A percentile compares a stretch with the other conserved stretches of the same genome.
Evolutionary conservation across 2,797 vertebrate species (phyloP).

Genomic region (Anableps anableps): DNA sequence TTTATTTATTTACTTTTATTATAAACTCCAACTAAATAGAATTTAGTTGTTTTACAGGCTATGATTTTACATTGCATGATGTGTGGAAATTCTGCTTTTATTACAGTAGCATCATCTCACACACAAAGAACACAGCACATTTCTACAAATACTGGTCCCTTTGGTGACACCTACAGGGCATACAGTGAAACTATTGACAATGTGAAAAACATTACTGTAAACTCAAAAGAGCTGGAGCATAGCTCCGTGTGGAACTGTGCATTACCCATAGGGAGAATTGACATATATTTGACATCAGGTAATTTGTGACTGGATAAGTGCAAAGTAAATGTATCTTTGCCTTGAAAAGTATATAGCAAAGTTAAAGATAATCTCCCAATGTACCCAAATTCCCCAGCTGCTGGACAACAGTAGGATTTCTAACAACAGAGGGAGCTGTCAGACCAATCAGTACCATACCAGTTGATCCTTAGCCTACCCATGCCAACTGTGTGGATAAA

Average conservation of each 20-base stretch:
- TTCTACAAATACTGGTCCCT: neutral
- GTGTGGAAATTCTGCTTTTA: neutral
- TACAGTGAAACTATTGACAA: neutral
- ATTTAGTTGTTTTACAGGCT: neutral
- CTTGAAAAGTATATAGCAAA: neutral
- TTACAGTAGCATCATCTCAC: neutral
- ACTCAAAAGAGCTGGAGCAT: neutral
- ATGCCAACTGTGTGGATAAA: neutral
- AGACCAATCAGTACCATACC: too few species aligned
- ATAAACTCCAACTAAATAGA: neutral
- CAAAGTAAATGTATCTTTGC: neutral
- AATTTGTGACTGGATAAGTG: neutral
- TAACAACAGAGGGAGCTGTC: neutral
- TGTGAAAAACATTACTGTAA: neutral
- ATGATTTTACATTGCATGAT: neutral
- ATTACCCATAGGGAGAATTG: neutral
- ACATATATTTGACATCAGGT: neutral
- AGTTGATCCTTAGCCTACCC: too few species aligned
- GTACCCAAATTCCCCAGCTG: neutral
- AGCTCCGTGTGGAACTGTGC: neutral
- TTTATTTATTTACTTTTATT: constrained; percentile 10
- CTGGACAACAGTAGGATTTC: too few species aligned
- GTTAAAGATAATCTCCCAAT: neutral
- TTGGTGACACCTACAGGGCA: neutral
- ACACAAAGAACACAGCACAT: neutral